Conservation (phyloP, 2,888 invertebrate genomes). For the Cantharis nigra region DNA sequence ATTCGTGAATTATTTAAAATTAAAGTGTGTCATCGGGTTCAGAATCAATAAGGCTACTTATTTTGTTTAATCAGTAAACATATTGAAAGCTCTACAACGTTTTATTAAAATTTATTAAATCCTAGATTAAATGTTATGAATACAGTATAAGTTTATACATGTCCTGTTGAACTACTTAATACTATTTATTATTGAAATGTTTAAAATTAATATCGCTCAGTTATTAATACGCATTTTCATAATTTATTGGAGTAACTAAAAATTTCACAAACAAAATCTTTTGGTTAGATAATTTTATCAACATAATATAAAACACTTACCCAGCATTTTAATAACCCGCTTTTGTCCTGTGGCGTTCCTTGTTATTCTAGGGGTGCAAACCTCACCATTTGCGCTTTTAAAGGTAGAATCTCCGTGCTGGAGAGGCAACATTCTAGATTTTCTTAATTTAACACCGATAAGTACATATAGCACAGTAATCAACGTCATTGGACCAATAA, state of each 20-base stretch:
- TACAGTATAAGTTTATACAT: background rate
- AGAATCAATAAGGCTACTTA: background rate
- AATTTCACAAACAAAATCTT: background rate
- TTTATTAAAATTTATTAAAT: background rate
- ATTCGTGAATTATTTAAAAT: background rate
- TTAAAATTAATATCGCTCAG: too few relatives aligned
- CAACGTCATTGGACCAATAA: conserved; percentile 84
- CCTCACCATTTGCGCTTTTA: conserved; percentile 2
- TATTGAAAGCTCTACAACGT: background rate
- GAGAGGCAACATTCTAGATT: conserved; percentile 56
- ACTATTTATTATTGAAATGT: background rate
- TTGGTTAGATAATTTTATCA: background rate
- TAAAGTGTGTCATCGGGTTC: background rate
- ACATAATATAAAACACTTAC: conserved; percentile 61
- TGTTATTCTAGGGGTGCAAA: conserved; percentile 32
- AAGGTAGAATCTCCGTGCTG: conserved; percentile 8
- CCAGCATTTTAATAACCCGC: conserved; percentile 77
- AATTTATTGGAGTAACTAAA: background rate
- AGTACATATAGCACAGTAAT: conserved; percentile 81
- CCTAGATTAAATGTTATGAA: background rate
- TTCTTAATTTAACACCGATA: conserved; percentile 73
- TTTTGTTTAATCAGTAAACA: background rate
- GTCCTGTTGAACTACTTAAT: background rate
- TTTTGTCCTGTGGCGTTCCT: conserved; percentile 52
- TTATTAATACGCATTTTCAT: background rate